Evolutionary conservation across 2,797 vertebrate species (phyloP), one percentile per base, ranked within the genome.

Genomic region (Todus mexicanus): DNA sequence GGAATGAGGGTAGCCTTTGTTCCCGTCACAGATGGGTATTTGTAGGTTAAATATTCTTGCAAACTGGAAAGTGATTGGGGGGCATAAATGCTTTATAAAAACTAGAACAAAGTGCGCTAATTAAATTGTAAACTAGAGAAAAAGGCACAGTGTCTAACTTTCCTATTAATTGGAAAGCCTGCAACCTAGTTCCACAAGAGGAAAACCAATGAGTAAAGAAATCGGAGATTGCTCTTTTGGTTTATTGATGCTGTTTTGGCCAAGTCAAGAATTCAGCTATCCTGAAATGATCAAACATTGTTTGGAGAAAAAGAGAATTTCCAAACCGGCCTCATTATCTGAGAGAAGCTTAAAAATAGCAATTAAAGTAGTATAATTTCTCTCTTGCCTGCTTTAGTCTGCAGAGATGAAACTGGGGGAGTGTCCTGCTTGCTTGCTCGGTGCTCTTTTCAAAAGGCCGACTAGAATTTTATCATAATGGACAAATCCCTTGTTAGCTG

Each of bases 341-440:
- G 95, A 96, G 98, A 98, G 35, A 97, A 97, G 97, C 73, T 73
- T 86, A 70, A 93, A 94, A 97, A 96, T 88, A 97, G 98, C 98
- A 98, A 98, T 99, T 98, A 98, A 98, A 98, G 98, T 97, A 96
- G 97, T 97, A 96, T 96, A 96, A 96, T 97, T 98, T 98, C 89
- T 98, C 97, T 98, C 95, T 97, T 77, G 93, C 96, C 96, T 97
- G 79, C 97, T 98, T 98, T 97, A 96, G 96, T 97, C 96, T 98
- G 97, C 95, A 96, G 82, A 98, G 98, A 98, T 97, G 97, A 98
- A 97, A 98, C 97, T 96, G 91, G 73, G 97, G 98, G 97, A 96
- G 95, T 95, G 97, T 96, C 96, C 94, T 90, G 89, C 66, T 96
- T 97, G 94, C 97, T 97, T 97, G 97, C 97, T 94, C 86, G 33